Percentiles rank a stretch among this genome's conserved stretches.
phyloP scores from a whole-genome alignment of 2,888 invertebrate species.

The Lepetodrilus schrolli region DNA sequence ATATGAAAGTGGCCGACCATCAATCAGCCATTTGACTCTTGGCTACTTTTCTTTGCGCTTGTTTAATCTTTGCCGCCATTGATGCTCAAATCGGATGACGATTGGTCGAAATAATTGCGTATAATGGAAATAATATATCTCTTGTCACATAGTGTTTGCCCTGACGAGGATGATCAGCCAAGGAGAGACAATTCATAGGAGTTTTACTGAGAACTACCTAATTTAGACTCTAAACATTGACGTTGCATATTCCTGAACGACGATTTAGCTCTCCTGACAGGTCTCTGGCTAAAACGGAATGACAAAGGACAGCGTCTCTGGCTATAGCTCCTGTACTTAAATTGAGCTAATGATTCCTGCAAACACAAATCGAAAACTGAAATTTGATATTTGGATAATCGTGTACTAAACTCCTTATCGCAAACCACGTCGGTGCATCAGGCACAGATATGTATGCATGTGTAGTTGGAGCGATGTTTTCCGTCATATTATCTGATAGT shows the following conservation, averaged over 20 bases:
- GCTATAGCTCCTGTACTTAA: no score
- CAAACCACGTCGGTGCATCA: background rate
- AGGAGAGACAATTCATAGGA: background rate
- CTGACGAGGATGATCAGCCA: no score
- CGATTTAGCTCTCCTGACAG: no score
- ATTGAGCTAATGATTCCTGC: no score
- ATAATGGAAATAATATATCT: constrained; percentile 14
- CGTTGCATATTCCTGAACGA: no score
- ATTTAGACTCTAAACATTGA: no score
- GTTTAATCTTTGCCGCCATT: constrained; percentile 20
- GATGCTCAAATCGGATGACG: background rate
- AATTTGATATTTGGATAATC: no score
- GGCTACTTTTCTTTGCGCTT: constrained; percentile 11
- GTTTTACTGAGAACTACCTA: no score
- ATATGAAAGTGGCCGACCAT: constrained; percentile 15
- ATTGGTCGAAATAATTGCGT: background rate
- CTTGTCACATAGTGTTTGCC: background rate
- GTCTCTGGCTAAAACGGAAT: no score
- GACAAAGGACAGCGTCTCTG: no score
- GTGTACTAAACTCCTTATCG: no score
- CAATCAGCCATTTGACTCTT: background rate
- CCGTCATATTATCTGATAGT: background rate
- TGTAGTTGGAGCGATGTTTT: background rate
- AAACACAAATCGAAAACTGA: no score
- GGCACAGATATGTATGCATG: background rate